Percentiles rank a stretch among this genome's conserved stretches.
These are phyloP conservation scores for Sebastes ruberrimus DNA, from an alignment of 2,797 vertebrate genomes.

Conservation along the genomic window DNA sequence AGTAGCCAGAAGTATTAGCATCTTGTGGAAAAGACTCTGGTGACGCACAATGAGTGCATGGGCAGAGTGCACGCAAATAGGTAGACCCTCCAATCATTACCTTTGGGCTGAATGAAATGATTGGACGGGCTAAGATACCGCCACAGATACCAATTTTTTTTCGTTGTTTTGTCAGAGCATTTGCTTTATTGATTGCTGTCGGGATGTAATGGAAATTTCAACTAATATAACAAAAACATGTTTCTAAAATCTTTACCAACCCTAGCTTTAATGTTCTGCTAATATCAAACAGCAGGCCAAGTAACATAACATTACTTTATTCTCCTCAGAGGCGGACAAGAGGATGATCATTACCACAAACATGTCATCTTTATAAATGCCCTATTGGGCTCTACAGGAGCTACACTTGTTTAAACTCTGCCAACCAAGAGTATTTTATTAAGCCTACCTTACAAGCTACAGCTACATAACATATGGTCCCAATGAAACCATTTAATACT, in stretches of 20 bases:
- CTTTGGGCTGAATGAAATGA: no score
- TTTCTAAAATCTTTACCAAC: no score
- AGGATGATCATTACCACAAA: not conserved
- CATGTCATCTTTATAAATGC: not conserved
- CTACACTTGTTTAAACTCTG: not conserved
- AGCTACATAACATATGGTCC: not conserved
- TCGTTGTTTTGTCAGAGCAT: no score
- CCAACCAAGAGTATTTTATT: not conserved
- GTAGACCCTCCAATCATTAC: no score
- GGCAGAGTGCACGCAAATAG: no score
- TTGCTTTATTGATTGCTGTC: no score
- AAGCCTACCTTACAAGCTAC: not conserved
- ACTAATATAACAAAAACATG: no score
- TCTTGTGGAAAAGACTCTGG: rapidly evolving
- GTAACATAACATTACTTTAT: not conserved
- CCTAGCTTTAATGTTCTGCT: not conserved
- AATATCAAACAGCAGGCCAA: not conserved
- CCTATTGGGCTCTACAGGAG: not conserved
- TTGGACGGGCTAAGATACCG: no score
- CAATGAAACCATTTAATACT: conserved; percentile 10
- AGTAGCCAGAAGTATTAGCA: no score
- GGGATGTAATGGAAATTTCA: no score
- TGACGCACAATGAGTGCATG: no score
- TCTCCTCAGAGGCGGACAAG: not conserved
- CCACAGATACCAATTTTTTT: no score